Base-by-base conservation (phyloP, 2,113 vertebrate species). In the Emberiza fucata region DNA sequence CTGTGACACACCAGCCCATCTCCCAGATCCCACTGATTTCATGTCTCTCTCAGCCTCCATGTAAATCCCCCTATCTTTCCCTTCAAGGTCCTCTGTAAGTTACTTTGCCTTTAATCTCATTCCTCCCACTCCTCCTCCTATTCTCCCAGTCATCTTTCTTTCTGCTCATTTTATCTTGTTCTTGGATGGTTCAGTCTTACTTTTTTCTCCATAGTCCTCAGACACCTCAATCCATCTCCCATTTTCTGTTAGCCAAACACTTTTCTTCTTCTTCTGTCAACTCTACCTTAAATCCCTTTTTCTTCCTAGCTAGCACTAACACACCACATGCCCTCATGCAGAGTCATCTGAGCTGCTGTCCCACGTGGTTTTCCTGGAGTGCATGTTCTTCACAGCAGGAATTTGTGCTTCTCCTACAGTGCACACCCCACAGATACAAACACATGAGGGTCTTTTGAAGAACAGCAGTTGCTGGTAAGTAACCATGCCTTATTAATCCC, bases 51-150 rank as follows among this genome's bases (percentile, higher is more conserved):
- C 66, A 79, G 37, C 29, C 60, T 81, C 54, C 71, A 53, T 35
- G 56, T 86, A 84, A 81, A 87, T 61, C n/a, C 81, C 56, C 25
- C 12, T 48, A 6, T 82, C 42, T 94, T 78, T 14, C 50, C 45
- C 39, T 94, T 85, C 75, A 71, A 88, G 70, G 54, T 39, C 39
- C 27, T 87, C 57, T 4, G 3, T 61, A 69, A 86, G 27, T 78
- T 78, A 42, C 20, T 81, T 79, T 73, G 54, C 71, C 70, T 92
- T 91, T 88, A 87, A 86, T 93, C 60, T 92, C 2, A 2, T 63
- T 92, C 82, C 39, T 92, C 84, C 54, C n/a, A 80, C 68, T 87
- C 78, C 47, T 87, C 54, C 69, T 90, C 42, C 88, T 82, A 25
- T 51, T 88, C 56, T 61, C 51, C 79, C 50, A 70, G 57, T 64